A percentile compares a stretch with the other conserved stretches of the same genome.
Conservation (phyloP, 2,113 vertebrate species). For the Trichomycterus rosablanca region DNA sequence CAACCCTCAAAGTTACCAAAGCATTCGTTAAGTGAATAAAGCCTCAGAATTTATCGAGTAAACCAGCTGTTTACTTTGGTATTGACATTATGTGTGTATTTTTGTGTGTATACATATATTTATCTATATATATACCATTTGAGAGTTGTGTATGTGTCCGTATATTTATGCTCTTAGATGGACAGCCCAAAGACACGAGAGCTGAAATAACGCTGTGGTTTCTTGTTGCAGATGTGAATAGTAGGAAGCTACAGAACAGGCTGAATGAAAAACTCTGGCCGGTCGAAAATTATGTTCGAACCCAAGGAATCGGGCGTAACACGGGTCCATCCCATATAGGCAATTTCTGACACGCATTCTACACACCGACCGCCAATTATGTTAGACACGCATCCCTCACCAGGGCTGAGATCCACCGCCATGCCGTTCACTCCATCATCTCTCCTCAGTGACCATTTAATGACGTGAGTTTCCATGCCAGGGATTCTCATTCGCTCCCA, state of each 20-base stretch:
- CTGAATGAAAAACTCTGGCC: constrained; percentile 76
- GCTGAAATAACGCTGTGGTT: constrained; percentile 80
- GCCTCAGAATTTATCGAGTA: too few species aligned
- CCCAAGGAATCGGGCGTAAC: constrained; percentile 74
- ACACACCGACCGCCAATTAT: constrained; percentile 34
- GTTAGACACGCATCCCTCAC: constrained; percentile 40
- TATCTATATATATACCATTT: too few species aligned
- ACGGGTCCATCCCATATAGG: constrained; percentile 66
- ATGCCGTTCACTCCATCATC: constrained; percentile 56
- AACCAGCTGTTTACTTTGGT: too few species aligned
- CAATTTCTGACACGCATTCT: constrained; percentile 61
- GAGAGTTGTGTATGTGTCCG: too few species aligned
- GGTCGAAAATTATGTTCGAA: constrained; percentile 73
- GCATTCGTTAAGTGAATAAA: too few species aligned
- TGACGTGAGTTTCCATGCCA: constrained; percentile 35
- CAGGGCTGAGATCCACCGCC: constrained; percentile 56
- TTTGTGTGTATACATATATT: too few species aligned
- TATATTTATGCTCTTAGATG: constrained; percentile 28
- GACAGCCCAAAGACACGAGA: constrained; percentile 78
- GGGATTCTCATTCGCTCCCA: constrained; percentile 16
- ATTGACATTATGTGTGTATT: too few species aligned
- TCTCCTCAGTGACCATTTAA: constrained; percentile 50
- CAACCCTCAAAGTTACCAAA: too few species aligned
- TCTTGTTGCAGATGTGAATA: constrained; percentile 80
- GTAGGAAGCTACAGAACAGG: constrained; percentile 77